A percentile compares a stretch with the other conserved stretches of the same genome.
phyloP scores from a whole-genome alignment of 2,888 invertebrate genomes.

The Zaprionus obscuricornis region DNA sequence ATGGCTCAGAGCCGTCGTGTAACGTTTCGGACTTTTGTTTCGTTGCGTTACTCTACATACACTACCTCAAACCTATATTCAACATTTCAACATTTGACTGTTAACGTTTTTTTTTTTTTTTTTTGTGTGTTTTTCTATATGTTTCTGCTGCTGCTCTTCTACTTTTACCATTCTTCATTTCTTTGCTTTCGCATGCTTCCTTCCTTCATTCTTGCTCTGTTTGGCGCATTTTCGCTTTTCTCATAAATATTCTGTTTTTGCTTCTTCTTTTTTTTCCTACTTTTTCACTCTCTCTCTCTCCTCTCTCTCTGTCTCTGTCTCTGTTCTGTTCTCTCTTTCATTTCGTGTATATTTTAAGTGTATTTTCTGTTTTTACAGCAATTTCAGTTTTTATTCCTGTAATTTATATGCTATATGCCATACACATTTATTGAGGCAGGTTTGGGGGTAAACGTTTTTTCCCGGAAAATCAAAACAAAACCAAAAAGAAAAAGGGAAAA shows the following conservation, averaged over 20 bases:
- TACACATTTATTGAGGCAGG: slow-evolving; percentile 64
- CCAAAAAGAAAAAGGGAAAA: slow-evolving; percentile 13
- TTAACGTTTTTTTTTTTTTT: too few species aligned
- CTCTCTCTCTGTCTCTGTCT: not conserved
- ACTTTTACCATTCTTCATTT: not conserved
- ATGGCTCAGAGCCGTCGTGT: not conserved
- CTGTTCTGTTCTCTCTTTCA: slow-evolving; percentile 2
- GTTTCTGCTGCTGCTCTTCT: too few species aligned
- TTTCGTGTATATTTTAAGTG: slow-evolving; percentile 63
- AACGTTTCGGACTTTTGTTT: slow-evolving; percentile 37
- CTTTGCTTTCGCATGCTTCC: not conserved
- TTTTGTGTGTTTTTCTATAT: slow-evolving; percentile 28
- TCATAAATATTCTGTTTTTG: slow-evolving; percentile 70
- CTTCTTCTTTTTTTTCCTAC: slow-evolving; percentile 27
- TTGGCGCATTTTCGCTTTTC: slow-evolving; percentile 71
- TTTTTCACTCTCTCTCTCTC: not conserved
- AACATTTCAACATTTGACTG: slow-evolving; percentile 47
- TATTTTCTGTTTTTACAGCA: slow-evolving; percentile 72
- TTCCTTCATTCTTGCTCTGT: slow-evolving; percentile 24
- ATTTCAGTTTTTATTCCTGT: slow-evolving; percentile 73
- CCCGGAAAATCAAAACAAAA: slow-evolving; percentile 40
- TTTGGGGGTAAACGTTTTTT: slow-evolving; percentile 70
- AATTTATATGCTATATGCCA: slow-evolving; percentile 63
- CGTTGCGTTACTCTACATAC: slow-evolving; percentile 9
- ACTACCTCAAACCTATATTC: not conserved